phyloP scores from a whole-genome alignment of 2,113 vertebrate genomes.

The Channa maculata region DNA sequence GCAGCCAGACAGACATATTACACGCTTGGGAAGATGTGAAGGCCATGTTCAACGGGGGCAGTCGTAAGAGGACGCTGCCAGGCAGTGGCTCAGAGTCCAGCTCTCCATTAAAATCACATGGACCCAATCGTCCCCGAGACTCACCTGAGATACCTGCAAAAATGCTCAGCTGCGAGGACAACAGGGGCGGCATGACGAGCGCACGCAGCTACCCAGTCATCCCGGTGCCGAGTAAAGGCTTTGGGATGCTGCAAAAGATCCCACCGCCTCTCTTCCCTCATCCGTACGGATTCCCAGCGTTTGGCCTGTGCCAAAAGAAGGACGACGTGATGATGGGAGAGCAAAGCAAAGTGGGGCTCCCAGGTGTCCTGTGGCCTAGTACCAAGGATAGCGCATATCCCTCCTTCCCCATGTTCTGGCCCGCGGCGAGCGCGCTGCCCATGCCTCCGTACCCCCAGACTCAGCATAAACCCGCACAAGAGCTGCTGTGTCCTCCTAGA shows the following conservation, averaged over 20 bases:
- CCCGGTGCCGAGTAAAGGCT: constrained; percentile 95
- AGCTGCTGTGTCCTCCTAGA: constrained; percentile 84
- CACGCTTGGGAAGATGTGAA: constrained; percentile 98
- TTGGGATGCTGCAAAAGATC: constrained; percentile 94
- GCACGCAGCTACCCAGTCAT: constrained; percentile 95
- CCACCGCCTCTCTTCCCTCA: constrained; percentile 93
- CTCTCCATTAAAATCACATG: constrained; percentile 75
- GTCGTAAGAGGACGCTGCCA: constrained; percentile 93
- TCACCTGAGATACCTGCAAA: constrained; percentile 84
- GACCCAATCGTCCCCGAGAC: constrained; percentile 57
- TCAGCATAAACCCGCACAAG: constrained; percentile 85
- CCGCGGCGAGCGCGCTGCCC: constrained; percentile 87
- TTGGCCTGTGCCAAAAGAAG: constrained; percentile 94
- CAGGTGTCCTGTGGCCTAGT: constrained; percentile 83
- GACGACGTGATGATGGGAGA: constrained; percentile 84
- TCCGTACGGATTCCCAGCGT: constrained; percentile 93
- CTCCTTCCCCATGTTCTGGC: constrained; percentile 95
- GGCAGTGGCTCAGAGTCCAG: constrained; percentile 72
- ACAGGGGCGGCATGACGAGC: constrained; percentile 76
- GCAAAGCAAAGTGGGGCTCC: constrained; percentile 79
- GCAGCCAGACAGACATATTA: constrained; percentile 85
- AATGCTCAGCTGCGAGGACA: constrained; percentile 83
- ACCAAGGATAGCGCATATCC: constrained; percentile 89
- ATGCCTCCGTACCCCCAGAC: constrained; percentile 89
- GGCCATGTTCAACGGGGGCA: constrained; percentile 98